Conservation (phyloP, 2,113 vertebrate species). For the Thalassarche chlororhynchos region DNA sequence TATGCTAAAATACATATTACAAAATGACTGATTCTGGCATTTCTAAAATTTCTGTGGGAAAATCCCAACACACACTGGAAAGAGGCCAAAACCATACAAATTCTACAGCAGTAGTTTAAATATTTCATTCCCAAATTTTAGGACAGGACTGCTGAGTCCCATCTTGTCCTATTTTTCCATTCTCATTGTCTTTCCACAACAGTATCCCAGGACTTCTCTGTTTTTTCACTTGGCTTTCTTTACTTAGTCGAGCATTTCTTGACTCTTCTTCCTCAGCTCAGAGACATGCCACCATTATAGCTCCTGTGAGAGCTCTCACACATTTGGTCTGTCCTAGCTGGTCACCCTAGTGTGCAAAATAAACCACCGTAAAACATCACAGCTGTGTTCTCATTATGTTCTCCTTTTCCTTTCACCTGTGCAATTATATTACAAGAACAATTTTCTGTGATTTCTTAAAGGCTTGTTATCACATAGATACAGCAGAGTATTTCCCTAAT, state of each 20-base stretch:
- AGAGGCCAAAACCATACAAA: background rate
- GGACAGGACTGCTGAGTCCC: background rate
- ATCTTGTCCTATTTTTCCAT: background rate
- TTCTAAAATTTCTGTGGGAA: background rate
- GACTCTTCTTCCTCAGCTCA: background rate
- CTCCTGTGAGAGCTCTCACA: background rate
- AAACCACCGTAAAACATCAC: background rate
- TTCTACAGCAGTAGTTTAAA: background rate
- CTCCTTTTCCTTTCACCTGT: background rate
- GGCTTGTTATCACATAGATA: background rate
- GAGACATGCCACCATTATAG: background rate
- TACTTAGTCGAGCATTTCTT: background rate
- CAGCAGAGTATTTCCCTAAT: background rate
- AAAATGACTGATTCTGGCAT: background rate
- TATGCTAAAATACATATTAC: background rate
- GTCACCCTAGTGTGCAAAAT: background rate
- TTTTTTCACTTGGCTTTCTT: background rate
- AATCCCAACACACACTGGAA: background rate
- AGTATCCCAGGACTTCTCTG: background rate
- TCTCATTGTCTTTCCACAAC: background rate
- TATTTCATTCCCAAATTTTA: background rate
- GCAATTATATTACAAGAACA: background rate
- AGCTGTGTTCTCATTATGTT: background rate
- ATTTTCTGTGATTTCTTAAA: background rate
- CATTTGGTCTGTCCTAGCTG: background rate